phyloP scores from a whole-genome alignment of 2,888 invertebrate species.

The Tenthredo mesomela region DNA sequence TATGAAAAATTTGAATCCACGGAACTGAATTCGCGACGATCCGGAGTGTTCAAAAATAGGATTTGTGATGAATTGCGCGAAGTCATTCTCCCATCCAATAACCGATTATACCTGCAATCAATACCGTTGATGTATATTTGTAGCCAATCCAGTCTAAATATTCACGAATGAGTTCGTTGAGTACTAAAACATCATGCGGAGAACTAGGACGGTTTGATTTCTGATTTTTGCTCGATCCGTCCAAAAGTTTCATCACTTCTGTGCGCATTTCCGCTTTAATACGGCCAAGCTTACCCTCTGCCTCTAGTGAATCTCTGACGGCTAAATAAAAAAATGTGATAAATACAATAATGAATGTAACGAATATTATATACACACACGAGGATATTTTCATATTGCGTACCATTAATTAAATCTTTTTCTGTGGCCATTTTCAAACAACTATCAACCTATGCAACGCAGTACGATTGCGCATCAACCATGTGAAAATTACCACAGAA shows the following conservation, averaged over 20 bases:
- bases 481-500: slow-evolving; percentile 12
- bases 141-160: slow-evolving; percentile 87
- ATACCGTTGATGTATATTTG: slow-evolving; percentile 82
- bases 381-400: not conserved
- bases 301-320: slow-evolving; percentile 72
- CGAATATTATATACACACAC: not conserved
- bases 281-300: slow-evolving; percentile 70
- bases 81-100: not conserved
- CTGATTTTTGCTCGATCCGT: slow-evolving; percentile 62
- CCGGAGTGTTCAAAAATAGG: not conserved
- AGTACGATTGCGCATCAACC: not conserved
- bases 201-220: slow-evolving; percentile 65
- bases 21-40: not conserved
- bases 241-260: slow-evolving; percentile 73
- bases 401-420: slow-evolving; percentile 72
- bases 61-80: not conserved
- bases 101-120: slow-evolving; percentile 77
- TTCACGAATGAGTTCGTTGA: slow-evolving; percentile 85
- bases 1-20: not conserved
- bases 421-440: slow-evolving; percentile 68
- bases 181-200: slow-evolving; percentile 76
- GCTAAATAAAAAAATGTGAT: slow-evolving; percentile 65
- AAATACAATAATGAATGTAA: not conserved
- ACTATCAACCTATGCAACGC: not conserved
- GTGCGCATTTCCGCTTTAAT: slow-evolving; percentile 74